These are phyloP conservation scores for Tamandua tetradactyla DNA, from an alignment of 2,797 vertebrate genomes.

Conservation along the genomic window DNA sequence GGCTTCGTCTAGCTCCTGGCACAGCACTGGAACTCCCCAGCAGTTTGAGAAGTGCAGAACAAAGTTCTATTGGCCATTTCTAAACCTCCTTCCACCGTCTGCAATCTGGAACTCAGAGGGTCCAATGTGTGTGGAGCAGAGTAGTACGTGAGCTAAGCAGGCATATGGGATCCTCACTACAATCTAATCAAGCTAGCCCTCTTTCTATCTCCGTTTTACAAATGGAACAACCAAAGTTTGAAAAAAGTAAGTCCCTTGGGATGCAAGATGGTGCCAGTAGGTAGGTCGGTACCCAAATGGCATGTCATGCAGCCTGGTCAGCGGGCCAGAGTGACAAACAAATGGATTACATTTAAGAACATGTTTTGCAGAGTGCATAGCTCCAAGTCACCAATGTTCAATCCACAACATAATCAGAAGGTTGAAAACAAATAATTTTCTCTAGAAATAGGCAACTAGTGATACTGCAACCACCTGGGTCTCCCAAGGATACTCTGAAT, in stretches of 20 bases:
- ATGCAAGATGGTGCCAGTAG: background rate
- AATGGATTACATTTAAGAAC: background rate
- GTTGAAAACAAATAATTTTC: background rate
- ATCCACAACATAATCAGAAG: background rate
- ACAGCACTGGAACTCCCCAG: background rate
- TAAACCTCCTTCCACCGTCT: background rate
- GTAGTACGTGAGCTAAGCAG: rapidly evolving
- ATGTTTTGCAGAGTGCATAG: too few species aligned
- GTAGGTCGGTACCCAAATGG: background rate
- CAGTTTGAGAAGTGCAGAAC: background rate
- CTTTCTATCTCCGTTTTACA: background rate
- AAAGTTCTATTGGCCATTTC: too few species aligned
- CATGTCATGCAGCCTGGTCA: background rate
- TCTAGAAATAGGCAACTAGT: background rate
- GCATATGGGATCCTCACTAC: background rate
- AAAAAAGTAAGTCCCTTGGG: background rate
- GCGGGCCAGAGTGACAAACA: background rate
- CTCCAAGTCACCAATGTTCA: background rate
- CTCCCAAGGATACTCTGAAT: background rate
- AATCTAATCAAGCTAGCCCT: background rate
- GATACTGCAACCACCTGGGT: background rate
- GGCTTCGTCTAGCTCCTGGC: background rate
- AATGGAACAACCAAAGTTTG: background rate
- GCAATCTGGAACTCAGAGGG: background rate
- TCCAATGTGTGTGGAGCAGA: background rate